Base-by-base conservation (phyloP, 2,113 vertebrate genomes). In the Cavia porcellus region DNA sequence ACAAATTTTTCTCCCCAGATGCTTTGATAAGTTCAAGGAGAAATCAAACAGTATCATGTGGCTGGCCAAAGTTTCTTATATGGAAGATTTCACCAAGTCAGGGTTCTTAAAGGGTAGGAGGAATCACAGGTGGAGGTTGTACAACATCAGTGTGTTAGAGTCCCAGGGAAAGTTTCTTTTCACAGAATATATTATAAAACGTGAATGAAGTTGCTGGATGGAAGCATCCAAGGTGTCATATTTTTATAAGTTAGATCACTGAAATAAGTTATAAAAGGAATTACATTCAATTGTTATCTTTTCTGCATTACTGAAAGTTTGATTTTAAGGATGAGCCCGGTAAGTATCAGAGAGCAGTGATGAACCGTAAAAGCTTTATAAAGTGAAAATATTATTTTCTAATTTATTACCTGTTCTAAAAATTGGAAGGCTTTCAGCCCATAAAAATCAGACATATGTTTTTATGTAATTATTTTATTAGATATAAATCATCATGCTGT, bases 221-320 rank as follows among this genome's bases (percentile, higher is more conserved):
- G 28, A 64, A 57, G 50, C 8, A 79, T 8, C n/a, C 81, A 11
- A 25, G 7, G 8, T 75, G 0, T 92, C 74, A 87, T 20, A 64
- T 42, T 50, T 28, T 7, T 64, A 61, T 52, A 35, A 68, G 42
- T 85, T 57, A 50, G 9, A 13, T 77, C 80, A 90, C 0, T 91
- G 20, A 17, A 90, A 62, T 92, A 95, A 92, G 35, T 87, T 94
- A 57, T 50, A 57, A 80, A 80, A 70, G 30, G 25, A 96, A 95
- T 42, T 10, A 1, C 1, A 80, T 70, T 68, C 25, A 7, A 89
- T 6, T 61, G 1, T 61, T 13, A 24, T 91, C 84, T 87, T 11
- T 87, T 64, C 45, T 45, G 42, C 74, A 52, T 95, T 42, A 62
- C 30, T 30, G 8, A 55, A 25, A 57, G 57, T 87, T 50, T 81